These are phyloP conservation scores for Elaphurus davidianus DNA, from an alignment of 2,113 vertebrate genomes.

Conservation along the genomic window DNA sequence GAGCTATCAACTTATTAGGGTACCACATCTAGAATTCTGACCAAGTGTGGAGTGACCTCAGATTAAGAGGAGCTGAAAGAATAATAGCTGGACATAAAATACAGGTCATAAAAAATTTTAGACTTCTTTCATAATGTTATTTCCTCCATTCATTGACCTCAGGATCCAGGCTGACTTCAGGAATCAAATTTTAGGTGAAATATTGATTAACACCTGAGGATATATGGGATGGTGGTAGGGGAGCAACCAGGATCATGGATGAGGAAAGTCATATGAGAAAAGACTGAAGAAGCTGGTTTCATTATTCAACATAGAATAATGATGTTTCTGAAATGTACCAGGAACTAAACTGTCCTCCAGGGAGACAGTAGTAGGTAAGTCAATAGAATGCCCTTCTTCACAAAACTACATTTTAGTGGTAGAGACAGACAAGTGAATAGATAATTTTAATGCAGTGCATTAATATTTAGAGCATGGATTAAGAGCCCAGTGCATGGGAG, in stretches of 20 bases:
- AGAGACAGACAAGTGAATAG: not conserved
- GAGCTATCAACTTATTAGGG: not conserved
- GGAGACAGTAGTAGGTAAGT: not conserved
- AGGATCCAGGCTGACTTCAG: not conserved
- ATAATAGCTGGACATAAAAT: not conserved
- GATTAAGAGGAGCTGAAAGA: not conserved
- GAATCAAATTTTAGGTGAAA: not conserved
- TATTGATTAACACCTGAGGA: not conserved
- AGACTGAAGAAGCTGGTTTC: not conserved
- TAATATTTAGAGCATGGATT: slow-evolving; percentile 41
- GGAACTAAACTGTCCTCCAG: not conserved
- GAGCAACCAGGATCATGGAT: not conserved
- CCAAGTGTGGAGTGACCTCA: not conserved
- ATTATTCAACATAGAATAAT: not conserved
- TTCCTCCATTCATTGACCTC: not conserved
- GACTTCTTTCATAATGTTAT: not conserved
- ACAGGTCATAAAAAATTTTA: not conserved
- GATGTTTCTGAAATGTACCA: not conserved
- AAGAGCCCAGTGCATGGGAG: not conserved
- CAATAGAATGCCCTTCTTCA: not conserved
- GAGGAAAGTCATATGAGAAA: not conserved
- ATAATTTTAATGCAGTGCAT: not conserved
- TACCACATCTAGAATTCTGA: not conserved
- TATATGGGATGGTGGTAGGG: no score
- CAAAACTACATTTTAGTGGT: not conserved